Evolutionary conservation across 2,888 invertebrate genomes (phyloP), one percentile per base, ranked within the genome.

Genomic region (Oligia fasciuncula): DNA sequence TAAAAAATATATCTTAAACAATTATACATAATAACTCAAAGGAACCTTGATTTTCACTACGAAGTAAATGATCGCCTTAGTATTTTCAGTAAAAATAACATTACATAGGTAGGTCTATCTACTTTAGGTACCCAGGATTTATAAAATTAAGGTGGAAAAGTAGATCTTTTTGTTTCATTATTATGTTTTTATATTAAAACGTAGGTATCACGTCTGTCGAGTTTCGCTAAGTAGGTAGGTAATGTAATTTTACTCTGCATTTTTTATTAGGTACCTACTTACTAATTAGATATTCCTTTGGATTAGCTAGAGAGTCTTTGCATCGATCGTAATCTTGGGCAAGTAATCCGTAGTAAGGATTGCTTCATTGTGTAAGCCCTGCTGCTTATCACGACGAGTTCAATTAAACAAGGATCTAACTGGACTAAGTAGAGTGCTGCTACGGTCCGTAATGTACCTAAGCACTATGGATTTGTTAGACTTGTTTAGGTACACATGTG

Each of bases 381-480:
- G 87, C 62, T 78, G 87, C 90, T 88, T 91, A 91, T 91, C 91
- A 88, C 85, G 79, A 85, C 79, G 80, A 83, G 81, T 90, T 90
- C 86, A 91, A 91, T 91, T 91, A 91, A 90, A 88, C 86, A 84
- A 77, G 89, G 90, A 91, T 90, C 85, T 85, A 83, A 84, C 79
- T 79, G 81, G 85, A 88, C 85, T 87, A 84, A 85, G 76, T 76
- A 77, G 85, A 88, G 86, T 86, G 81, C 77, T 80, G 81, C 74
- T 67, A 81, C 72, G 60, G 74, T 35, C 69, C 57, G 66, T 63
- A 46, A 60, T 60, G 68, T 63, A 29, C 29, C 29, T 29, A 67
- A 71, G 66, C 46, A 60, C 51, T 40, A 66, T 70, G 73, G 72
- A 49, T 76, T 80, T 70, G 62, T 79, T 73, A 6, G n/a, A 69